Percentiles rank a stretch among this genome's conserved stretches.
phyloP scores from a whole-genome alignment of 2,888 invertebrate species.

The Eupsilia transversa region DNA sequence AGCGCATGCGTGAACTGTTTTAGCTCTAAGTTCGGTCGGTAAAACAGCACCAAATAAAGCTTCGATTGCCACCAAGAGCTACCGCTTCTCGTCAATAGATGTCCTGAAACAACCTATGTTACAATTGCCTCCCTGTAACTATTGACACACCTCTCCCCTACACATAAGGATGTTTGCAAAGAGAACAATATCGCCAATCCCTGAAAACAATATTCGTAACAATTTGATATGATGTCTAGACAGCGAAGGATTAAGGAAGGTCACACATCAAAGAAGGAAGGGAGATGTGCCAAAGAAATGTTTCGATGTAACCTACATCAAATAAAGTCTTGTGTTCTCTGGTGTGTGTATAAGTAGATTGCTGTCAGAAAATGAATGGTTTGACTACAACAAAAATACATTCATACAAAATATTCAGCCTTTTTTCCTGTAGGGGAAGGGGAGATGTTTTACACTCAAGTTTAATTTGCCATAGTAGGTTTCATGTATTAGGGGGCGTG shows the following conservation, averaged over 20 bases:
- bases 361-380: conserved; percentile 2
- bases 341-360: conserved; percentile 14
- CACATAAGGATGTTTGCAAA: conserved; percentile 15
- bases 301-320: conserved; percentile 10
- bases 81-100: too few relatives aligned
- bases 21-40: too few relatives aligned
- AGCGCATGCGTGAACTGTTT: too few relatives aligned
- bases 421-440: background rate
- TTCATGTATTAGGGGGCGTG: too few relatives aligned
- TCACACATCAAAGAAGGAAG: conserved; percentile 42
- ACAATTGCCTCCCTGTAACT: too few relatives aligned
- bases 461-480: too few relatives aligned
- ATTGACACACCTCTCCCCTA: too few relatives aligned
- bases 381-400: background rate
- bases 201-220: conserved; percentile 53
- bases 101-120: too few relatives aligned
- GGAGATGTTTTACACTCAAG: too few relatives aligned
- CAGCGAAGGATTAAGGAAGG: conserved; percentile 44
- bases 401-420: background rate
- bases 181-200: conserved; percentile 46
- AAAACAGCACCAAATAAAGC: too few relatives aligned
- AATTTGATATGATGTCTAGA: conserved; percentile 60
- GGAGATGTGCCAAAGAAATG: conserved; percentile 48
- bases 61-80: too few relatives aligned
- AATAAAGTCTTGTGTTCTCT: conserved; percentile 24